phyloP scores from a whole-genome alignment of 2,888 invertebrate genomes.

The Panopea generosa region DNA sequence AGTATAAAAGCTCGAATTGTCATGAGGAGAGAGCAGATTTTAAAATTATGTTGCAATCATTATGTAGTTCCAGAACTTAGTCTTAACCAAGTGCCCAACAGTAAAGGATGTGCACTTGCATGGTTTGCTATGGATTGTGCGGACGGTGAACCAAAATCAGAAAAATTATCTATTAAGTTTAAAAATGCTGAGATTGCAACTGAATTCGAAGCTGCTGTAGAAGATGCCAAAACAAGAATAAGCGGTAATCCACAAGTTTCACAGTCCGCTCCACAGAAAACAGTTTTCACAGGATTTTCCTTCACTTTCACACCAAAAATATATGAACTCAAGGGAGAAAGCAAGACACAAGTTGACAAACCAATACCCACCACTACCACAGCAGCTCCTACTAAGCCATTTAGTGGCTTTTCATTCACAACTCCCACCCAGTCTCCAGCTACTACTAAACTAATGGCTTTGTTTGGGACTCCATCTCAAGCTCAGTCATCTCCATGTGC shows the following conservation, averaged over 20 bases:
- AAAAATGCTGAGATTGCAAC: slow-evolving; percentile 91
- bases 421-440: slow-evolving; percentile 31
- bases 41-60: slow-evolving; percentile 97
- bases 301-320: slow-evolving; percentile 90
- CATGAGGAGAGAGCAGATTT: slow-evolving; percentile 96
- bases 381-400: slow-evolving; percentile 81
- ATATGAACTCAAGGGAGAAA: slow-evolving; percentile 48
- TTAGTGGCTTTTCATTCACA: slow-evolving; percentile 74
- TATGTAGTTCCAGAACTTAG: slow-evolving; percentile 91
- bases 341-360: slow-evolving; percentile 36
- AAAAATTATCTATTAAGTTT: slow-evolving; percentile 93
- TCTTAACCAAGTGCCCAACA: slow-evolving; percentile 90
- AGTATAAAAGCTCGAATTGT: slow-evolving; percentile 89
- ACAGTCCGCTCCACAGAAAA: slow-evolving; percentile 59
- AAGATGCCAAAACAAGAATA: slow-evolving; percentile 87
- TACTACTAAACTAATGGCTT: neutral
- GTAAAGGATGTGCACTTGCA: slow-evolving; percentile 92
- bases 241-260: neutral
- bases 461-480: neutral
- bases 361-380: slow-evolving; percentile 78
- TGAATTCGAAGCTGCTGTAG: slow-evolving; percentile 91
- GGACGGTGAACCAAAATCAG: slow-evolving; percentile 90
- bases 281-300: slow-evolving; percentile 89
- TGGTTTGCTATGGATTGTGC: slow-evolving; percentile 95
- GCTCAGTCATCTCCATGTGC: neutral